Percentiles rank a stretch among this genome's conserved stretches.
These are phyloP conservation scores for Timema cristinae DNA, from an alignment of 2,888 invertebrate genomes.

Conservation along the genomic window DNA sequence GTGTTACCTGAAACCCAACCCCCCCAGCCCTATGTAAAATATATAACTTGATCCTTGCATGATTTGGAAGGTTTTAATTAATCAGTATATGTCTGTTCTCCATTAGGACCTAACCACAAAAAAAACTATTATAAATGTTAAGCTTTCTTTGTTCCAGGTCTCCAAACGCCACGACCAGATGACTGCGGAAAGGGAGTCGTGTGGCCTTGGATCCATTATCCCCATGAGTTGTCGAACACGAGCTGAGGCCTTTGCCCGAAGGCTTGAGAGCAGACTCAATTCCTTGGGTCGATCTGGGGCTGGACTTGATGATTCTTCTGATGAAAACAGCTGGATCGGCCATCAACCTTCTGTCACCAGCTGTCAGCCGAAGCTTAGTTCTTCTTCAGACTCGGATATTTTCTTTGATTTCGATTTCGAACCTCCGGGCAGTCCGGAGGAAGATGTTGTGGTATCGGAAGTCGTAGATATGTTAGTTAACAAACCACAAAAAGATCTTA, in stretches of 20 bases:
- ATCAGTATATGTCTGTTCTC: too few relatives aligned
- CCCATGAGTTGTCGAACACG: conserved; percentile 76
- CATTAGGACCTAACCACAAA: too few relatives aligned
- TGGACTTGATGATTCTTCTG: conserved; percentile 40
- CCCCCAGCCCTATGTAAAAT: too few relatives aligned
- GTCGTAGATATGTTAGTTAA: too few relatives aligned
- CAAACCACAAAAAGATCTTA: too few relatives aligned
- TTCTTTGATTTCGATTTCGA: conserved; percentile 47
- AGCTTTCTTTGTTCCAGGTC: neutral
- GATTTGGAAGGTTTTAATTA: too few relatives aligned
- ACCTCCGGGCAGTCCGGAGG: conserved; percentile 67
- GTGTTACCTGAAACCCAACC: too few relatives aligned
- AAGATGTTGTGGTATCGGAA: conserved; percentile 37
- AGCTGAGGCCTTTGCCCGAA: conserved; percentile 76
- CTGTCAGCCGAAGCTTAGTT: conserved; percentile 48
- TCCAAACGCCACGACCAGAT: conserved; percentile 36
- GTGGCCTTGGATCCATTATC: conserved; percentile 64
- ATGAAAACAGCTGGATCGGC: conserved; percentile 37
- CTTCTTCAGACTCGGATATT: conserved; percentile 40
- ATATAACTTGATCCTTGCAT: too few relatives aligned
- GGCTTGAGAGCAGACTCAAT: conserved; percentile 68
- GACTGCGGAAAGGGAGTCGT: conserved; percentile 55
- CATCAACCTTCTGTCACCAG: conserved; percentile 43
- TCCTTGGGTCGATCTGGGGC: conserved; percentile 60
- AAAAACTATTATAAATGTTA: neutral